These are phyloP conservation scores for Calidris pugnax DNA, from an alignment of 2,113 vertebrate species.

Conservation along the genomic window DNA sequence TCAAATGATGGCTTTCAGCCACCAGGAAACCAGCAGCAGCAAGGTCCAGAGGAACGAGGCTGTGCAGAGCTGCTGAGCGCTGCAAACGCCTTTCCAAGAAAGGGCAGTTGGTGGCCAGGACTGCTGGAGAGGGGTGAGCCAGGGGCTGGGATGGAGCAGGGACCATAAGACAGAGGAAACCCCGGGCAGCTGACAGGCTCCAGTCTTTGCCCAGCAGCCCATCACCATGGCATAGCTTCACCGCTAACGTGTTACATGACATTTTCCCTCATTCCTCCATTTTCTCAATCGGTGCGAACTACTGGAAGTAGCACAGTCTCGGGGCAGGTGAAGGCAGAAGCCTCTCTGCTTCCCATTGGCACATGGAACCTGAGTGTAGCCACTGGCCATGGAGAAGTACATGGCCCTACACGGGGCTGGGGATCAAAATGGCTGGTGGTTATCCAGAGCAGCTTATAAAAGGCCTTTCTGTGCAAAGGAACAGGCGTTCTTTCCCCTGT, in stretches of 20 bases:
- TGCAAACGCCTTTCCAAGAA: background rate
- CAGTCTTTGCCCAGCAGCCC: background rate
- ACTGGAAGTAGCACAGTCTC: fast-evolving
- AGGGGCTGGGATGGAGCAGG: background rate
- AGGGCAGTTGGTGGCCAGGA: background rate
- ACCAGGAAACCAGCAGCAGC: background rate
- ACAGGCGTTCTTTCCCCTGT: background rate
- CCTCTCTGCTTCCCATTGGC: background rate
- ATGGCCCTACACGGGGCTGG: fast-evolving
- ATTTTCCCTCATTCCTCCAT: background rate
- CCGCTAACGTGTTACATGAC: fast-evolving
- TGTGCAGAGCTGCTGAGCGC: background rate
- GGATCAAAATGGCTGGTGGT: background rate
- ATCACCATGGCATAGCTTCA: background rate
- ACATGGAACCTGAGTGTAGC: fast-evolving
- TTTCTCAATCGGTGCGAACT: background rate
- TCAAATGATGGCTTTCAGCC: background rate
- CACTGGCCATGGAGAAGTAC: background rate
- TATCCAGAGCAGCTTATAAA: background rate
- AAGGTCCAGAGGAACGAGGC: background rate
- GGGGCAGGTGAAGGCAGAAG: background rate
- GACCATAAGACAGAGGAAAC: background rate
- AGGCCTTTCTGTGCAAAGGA: background rate
- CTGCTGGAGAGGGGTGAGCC: background rate
- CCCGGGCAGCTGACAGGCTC: background rate